These are phyloP conservation scores for Anneissia japonica DNA, from an alignment of 35 echinoderm and acorn worm species.

Conservation along the genomic window DNA sequence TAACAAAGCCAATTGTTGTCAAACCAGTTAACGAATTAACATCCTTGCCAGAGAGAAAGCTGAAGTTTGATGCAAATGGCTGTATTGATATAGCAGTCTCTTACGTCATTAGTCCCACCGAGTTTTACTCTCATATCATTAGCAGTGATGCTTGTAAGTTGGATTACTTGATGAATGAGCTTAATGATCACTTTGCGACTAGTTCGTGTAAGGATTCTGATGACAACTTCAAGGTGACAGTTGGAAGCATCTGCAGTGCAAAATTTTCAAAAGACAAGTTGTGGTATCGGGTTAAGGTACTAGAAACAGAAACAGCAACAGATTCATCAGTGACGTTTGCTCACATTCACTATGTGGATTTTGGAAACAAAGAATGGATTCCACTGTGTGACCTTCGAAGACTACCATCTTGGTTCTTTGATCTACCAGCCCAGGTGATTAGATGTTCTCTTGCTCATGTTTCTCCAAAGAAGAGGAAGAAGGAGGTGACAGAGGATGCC, in stretches of 20 bases:
- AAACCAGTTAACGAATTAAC: background rate
- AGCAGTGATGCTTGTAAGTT: slow-evolving; percentile 23
- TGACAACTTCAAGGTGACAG: background rate
- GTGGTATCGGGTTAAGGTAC: slow-evolving; percentile 37
- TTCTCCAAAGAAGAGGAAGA: background rate
- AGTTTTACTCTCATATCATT: slow-evolving; percentile 60
- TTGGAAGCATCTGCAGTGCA: slow-evolving; percentile 18
- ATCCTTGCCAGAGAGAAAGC: background rate
- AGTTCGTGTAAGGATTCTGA: background rate
- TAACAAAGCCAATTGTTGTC: background rate
- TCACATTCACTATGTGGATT: slow-evolving; percentile 43
- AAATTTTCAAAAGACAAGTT: slow-evolving; percentile 36
- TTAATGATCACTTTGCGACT: slow-evolving; percentile 18
- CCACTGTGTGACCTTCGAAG: slow-evolving; percentile 3
- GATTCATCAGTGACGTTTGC: background rate
- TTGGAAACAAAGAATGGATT: slow-evolving; percentile 58
- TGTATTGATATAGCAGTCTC: slow-evolving; percentile 50
- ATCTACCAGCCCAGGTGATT: slow-evolving; percentile 40
- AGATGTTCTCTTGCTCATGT: slow-evolving; percentile 46
- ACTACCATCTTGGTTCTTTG: slow-evolving; percentile 19
- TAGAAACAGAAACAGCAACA: background rate
- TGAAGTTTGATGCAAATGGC: background rate
- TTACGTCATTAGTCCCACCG: slow-evolving; percentile 39
- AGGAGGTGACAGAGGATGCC: background rate
- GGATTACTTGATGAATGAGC: slow-evolving; percentile 45